Conservation (phyloP, 2,113 vertebrate genomes). For the Podarcis cretensis region DNA sequence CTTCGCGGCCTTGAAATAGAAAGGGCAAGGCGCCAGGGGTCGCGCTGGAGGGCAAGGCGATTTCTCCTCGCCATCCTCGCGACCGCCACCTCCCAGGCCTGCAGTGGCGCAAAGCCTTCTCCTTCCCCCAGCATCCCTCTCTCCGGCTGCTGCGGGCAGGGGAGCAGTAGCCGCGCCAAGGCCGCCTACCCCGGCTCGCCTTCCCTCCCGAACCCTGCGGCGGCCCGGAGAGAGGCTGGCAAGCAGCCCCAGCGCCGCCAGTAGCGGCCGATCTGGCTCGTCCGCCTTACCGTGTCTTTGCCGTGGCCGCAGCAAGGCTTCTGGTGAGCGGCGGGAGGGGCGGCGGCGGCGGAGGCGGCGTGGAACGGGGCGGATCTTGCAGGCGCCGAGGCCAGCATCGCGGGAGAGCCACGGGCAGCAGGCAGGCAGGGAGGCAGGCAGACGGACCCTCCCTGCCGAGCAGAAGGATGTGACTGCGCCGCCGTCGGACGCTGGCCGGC, state of each 20-base stretch:
- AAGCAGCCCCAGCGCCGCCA: too few relatives aligned
- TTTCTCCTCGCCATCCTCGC: not conserved
- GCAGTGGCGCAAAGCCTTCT: not conserved
- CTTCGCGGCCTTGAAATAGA: not conserved
- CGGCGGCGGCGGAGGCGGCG: not conserved
- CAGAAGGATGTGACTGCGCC: not conserved
- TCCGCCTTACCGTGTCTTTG: slow-evolving; percentile 13
- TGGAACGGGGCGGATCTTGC: slow-evolving; percentile 21
- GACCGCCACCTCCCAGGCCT: not conserved
- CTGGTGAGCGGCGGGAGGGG: not conserved
- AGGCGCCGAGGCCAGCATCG: slow-evolving; percentile 16
- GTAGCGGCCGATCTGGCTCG: too few relatives aligned
- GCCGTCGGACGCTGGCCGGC: not conserved
- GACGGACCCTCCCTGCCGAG: not conserved
- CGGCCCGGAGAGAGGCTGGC: not conserved
- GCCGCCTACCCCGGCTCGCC: not conserved
- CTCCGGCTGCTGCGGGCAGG: not conserved
- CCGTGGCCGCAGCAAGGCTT: slow-evolving; percentile 27
- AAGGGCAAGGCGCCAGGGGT: not conserved
- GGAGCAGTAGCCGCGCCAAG: not conserved
- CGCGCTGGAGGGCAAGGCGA: not conserved
- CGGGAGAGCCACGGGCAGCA: not conserved
- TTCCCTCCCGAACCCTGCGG: not conserved
- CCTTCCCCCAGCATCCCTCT: not conserved
- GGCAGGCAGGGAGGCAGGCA: not conserved